Evolutionary conservation across 1,140 invertebrate genomes (phyloP).

Genomic region (Batillaria attramentaria): DNA sequence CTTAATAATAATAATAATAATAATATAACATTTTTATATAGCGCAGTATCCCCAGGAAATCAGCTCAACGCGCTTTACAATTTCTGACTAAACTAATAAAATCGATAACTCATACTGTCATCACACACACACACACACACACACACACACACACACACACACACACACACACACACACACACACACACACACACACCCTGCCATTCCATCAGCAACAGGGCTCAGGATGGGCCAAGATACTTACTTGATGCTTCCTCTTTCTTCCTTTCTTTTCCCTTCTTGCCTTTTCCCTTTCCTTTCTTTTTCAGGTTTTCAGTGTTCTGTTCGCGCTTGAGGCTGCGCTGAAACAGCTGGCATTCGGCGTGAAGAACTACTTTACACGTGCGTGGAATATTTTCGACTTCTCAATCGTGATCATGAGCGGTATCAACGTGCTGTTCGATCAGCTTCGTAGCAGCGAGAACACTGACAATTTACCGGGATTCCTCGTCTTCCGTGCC

Average conservation of each 20-base stretch:
- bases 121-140: background rate
- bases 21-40: too few species aligned
- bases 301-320: conserved; percentile 87
- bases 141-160: background rate
- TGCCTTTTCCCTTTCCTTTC: background rate
- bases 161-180: conserved; percentile 2
- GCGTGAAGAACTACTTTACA: conserved; percentile 90
- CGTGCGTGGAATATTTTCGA: conserved; percentile 97
- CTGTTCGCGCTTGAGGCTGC: conserved; percentile 95
- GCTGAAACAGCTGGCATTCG: conserved; percentile 91
- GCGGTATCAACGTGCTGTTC: conserved; percentile 93
- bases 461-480: conserved; percentile 69
- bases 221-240: too few species aligned
- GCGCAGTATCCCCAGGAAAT: too few species aligned
- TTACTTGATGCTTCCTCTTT: background rate
- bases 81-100: too few species aligned
- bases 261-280: background rate
- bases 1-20: too few species aligned
- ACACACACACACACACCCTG: background rate
- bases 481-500: conserved; percentile 94
- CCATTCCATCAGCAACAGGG: too few species aligned
- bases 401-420: conserved; percentile 92
- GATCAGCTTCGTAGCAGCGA: too few species aligned
- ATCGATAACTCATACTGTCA: background rate
- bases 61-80: too few species aligned